Conservation (phyloP, 2,113 vertebrate species). For the Rallus limicola region DNA sequence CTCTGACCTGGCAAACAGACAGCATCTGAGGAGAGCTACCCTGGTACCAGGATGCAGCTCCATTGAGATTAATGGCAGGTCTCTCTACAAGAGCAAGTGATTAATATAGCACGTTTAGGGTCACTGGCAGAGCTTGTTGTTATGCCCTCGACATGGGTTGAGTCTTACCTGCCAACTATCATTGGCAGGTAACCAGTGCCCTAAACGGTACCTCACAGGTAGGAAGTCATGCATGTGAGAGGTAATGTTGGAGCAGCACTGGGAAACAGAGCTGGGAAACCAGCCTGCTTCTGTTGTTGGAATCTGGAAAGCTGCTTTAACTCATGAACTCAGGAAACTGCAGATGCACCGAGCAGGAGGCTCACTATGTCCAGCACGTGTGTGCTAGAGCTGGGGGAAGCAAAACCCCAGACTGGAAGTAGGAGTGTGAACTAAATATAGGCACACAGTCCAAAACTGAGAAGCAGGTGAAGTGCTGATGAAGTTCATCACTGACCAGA, state of each 20-base stretch:
- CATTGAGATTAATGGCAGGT: background rate
- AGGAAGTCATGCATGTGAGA: background rate
- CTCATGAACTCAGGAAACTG: background rate
- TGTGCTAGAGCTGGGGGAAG: background rate
- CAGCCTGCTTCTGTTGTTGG: background rate
- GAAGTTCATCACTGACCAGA: background rate
- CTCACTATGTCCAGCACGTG: background rate
- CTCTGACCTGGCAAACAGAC: background rate
- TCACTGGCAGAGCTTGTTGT: background rate
- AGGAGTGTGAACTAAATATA: background rate
- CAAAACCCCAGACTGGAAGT: background rate
- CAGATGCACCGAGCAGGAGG: conserved; percentile 13
- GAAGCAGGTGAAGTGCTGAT: background rate
- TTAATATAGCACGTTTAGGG: background rate
- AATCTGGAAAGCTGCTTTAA: conserved; percentile 6
- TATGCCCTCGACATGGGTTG: background rate
- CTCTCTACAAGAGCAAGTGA: background rate
- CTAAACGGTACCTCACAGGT: background rate
- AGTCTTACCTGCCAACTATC: background rate
- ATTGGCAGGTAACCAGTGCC: background rate
- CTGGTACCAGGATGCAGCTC: background rate
- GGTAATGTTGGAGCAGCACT: background rate
- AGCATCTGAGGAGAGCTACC: background rate
- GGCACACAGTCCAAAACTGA: background rate
- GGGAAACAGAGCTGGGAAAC: background rate